phyloP scores from a whole-genome alignment of 2,888 invertebrate species.

The Cephus pulcher region DNA sequence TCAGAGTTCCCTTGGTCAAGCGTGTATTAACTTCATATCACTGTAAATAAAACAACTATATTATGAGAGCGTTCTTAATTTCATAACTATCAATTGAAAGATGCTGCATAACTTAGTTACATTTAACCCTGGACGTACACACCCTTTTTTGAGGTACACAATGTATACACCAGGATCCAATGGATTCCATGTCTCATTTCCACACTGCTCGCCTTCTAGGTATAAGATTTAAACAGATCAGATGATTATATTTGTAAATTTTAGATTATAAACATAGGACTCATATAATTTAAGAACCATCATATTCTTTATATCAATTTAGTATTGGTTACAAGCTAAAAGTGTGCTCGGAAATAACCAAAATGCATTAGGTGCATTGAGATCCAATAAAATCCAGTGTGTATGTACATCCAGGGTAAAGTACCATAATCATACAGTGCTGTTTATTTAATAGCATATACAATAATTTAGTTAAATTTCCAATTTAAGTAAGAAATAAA shows the following conservation, averaged over 20 bases:
- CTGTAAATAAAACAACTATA: slow-evolving; percentile 36
- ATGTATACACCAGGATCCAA: not conserved
- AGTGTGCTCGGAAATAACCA: not conserved
- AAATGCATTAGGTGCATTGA: not conserved
- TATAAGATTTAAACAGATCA: not conserved
- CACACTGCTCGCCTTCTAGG: not conserved
- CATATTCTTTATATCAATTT: not conserved
- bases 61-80: not conserved
- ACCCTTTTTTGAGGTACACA: not conserved
- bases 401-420: not conserved
- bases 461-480: not conserved
- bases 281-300: not conserved
- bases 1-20: slow-evolving; percentile 38
- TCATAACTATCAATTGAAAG: not conserved
- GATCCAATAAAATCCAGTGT: not conserved
- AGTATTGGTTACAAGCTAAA: not conserved
- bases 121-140: not conserved
- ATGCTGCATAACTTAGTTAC: not conserved
- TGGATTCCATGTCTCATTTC: not conserved
- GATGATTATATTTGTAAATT: not conserved
- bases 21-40: slow-evolving; percentile 48
- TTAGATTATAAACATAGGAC: not conserved
- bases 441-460: not conserved
- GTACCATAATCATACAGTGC: not conserved
- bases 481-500: not conserved